Base-by-base conservation (phyloP, 1,140 invertebrate genomes). In the Drosophila neocordata region DNA sequence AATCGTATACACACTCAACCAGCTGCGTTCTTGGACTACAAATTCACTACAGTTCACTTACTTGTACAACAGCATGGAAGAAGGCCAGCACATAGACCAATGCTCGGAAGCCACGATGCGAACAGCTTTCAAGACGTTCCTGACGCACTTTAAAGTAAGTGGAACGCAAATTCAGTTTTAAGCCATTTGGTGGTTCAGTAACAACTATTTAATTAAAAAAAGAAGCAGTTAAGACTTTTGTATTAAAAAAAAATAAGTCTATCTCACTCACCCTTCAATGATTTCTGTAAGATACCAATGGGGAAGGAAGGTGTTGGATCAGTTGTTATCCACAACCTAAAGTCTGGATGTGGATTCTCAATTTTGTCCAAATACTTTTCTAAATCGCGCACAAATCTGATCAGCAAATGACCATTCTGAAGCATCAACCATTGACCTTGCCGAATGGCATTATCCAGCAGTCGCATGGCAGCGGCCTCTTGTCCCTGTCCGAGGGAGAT, bases 291-390 rank as follows among this genome's bases (percentile, higher is more conserved):
- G 68, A 98, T 96, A 51, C 97, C 96, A 78, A 98, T 96, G 4
- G 97, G 97, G 92, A 98, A 98, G 1, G 93, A 93, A 0, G 95
- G 94, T 0, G 95, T 96, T 0, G 96, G 96, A 89, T 98, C 97
- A 0, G 97, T 98, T 1, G 97, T 98, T 24, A 98, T 92, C 97
- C 97, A 98, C 0, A 98, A 92, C n/a, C 97, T 92, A 91, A 98
- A 98, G 90, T 98, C 96, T 0, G 96, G 95, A 93, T 98, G 96
- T 0, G 96, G 96, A 77, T 95, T 95, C 48, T 92, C 94, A 60
- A 97, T 93, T 76, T 95, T 93, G 74, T 97, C 96, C 41, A 98
- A 90, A 68, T 95, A 93, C 87, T 97, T 97, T 90, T 98, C 97
- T 51, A 98, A 91, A 48, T 95, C 94, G 22, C 93, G 93, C 0